Conservation (phyloP, 2,888 invertebrate species). For the Drosophila infuscata region DNA sequence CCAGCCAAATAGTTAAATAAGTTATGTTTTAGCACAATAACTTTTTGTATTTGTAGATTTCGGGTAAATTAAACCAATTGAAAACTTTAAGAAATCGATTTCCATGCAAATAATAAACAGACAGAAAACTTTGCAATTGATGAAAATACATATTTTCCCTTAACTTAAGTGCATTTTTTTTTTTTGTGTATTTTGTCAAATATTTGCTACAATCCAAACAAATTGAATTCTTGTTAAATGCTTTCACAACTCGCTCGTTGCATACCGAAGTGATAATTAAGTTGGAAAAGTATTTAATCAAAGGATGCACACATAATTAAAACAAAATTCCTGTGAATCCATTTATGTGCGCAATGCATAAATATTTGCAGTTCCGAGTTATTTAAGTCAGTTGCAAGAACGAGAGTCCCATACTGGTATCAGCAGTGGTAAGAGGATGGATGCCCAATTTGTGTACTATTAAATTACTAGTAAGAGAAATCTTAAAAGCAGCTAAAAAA, state of each 20-base stretch:
- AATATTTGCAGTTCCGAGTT: background rate
- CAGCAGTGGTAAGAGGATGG: background rate
- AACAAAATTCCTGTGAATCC: background rate
- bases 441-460: background rate
- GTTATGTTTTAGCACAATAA: background rate
- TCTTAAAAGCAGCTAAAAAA: background rate
- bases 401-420: too few species aligned
- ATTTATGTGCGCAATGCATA: background rate
- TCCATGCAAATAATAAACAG: background rate
- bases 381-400: background rate
- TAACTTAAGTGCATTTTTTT: too few species aligned
- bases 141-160: conserved; percentile 7
- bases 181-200: background rate
- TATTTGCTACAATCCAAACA: background rate
- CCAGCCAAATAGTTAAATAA: conserved; percentile 3
- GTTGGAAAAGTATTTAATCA: background rate
- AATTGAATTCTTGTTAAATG: background rate
- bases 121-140: background rate
- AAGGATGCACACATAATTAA: background rate
- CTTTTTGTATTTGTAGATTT: background rate
- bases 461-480: background rate
- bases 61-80: background rate
- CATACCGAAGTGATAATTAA: too few species aligned
- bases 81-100: background rate
- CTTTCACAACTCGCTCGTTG: background rate